Evolutionary conservation across 2,888 invertebrate genomes (phyloP), one percentile per base, ranked within the genome.

Genomic region (Phasia obesa): DNA sequence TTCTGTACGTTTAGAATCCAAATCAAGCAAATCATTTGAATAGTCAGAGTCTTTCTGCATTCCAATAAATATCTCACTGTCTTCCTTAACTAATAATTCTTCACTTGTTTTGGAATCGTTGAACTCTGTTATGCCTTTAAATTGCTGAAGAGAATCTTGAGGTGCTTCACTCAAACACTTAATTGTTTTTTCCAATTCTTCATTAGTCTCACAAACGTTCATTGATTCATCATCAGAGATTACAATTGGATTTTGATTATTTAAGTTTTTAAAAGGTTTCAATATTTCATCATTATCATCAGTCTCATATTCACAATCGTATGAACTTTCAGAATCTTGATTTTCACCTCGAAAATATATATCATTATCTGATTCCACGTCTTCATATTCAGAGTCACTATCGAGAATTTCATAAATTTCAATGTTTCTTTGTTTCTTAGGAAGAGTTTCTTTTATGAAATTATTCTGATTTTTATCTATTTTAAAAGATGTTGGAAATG

Each of bases 191-290:
- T 1, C 2, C 9, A 25, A 15, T 9, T 57, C n/a, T 2, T 51
- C 3, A n/a, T 47, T 17, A 15, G 1, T 15, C 17, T 42, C 15
- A 5, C 9, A 15, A 9, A 0, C 15, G 31, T 62, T 11, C 3
- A 53, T 5, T 25, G 69, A 70, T 47, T 64, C 47, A 0, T 55
- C 55, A 55, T 70, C 62, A 13, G 77, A 62, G 5, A 27, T 70
- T 4, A 38, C 21, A 53, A 55, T 49, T 19, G 53, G 17, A 0
- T n/a, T 44, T 51, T 59, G 49, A n/a, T n/a, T n/a, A 31, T 31
- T 69, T 1, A 4, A 9, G 2, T 13, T 44, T 15, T 25, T 47
- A 47, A 9, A 27, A 21, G 42, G 2, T 0, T 47, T 15, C 7
- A 23, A 13, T 31, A 0, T 15, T 31, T n/a, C 53, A 21, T 57